These are phyloP conservation scores for Epistrophella euchroma DNA, from an alignment of 2,888 invertebrate genomes.

Conservation along the genomic window DNA sequence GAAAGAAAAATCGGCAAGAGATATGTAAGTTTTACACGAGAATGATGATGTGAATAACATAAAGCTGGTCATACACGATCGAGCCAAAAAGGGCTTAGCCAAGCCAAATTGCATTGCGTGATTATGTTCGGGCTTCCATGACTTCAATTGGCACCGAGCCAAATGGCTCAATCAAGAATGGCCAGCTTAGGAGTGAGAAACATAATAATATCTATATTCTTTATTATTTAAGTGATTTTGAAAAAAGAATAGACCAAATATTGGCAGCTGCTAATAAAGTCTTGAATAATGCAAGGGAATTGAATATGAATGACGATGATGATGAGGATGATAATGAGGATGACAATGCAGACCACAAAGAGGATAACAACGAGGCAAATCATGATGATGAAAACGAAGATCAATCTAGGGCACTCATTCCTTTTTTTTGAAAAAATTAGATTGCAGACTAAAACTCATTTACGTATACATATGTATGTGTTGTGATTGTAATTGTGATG, in stretches of 20 bases:
- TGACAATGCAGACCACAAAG: neutral
- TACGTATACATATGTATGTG: too few relatives aligned
- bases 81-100: too few relatives aligned
- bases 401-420: neutral
- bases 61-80: too few relatives aligned
- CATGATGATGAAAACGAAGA: neutral
- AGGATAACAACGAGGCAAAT: neutral
- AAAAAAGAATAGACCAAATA: neutral
- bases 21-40: neutral
- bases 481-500: too few relatives aligned
- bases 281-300: neutral
- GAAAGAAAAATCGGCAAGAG: neutral
- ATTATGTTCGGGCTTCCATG: too few relatives aligned
- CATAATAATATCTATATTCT: neutral
- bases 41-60: neutral
- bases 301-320: neutral
- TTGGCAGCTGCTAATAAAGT: neutral
- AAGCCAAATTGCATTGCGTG: too few relatives aligned
- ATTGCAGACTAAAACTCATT: too few relatives aligned
- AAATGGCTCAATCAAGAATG: too few relatives aligned
- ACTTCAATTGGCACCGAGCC: too few relatives aligned
- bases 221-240: neutral
- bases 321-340: neutral
- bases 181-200: too few relatives aligned
- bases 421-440: too few relatives aligned